Evolutionary conservation across 1,140 invertebrate species (phyloP), one percentile per base, ranked within the genome.

Genomic region (Diploscapter pachys): DNA sequence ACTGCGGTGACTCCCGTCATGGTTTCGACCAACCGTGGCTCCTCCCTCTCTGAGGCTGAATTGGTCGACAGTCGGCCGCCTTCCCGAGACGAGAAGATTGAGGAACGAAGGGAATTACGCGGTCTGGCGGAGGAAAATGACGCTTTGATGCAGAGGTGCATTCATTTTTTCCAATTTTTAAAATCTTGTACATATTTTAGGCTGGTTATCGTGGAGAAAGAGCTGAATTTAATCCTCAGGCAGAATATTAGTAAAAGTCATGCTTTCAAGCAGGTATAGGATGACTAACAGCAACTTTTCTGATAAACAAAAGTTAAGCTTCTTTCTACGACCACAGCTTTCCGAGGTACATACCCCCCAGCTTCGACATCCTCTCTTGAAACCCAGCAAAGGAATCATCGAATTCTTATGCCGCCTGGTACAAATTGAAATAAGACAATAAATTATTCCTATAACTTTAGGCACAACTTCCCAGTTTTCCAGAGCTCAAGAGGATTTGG

Each of bases 331-430:
- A 31, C 31, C 31, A 31, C 31, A 31, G 50, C 56, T 13, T 74
- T 62, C 63, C 73, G 73, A 49, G 59, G 70, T n/a, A 74, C 73
- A 3, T 74, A 74, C 53, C 73, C 73, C n/a, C 73, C 73, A 56
- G 52, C 64, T 67, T 55, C 63, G 4, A 51, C 50, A 63, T 57
- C 73, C 50, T 31, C 31, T 31, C 31, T 31, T 31, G 31, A 31
- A 31, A 31, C 31, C 68, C 68, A 63, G 71, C 51, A n/a, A 63
- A 63, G 63, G 54, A 72, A 54, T 59, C 71, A 8, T 59, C 71
- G 3, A 63, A 54, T 53, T 72, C 56, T 53, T 5, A 51, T 53
- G 49, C 62, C 50, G 62, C 64, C 73, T 53, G 31, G 31, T 31
- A 31, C 31, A 31, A 31, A 11, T 54, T 49, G 0, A 63, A 72